phyloP scores from a whole-genome alignment of 2,888 invertebrate species.

The Salticus scenicus region DNA sequence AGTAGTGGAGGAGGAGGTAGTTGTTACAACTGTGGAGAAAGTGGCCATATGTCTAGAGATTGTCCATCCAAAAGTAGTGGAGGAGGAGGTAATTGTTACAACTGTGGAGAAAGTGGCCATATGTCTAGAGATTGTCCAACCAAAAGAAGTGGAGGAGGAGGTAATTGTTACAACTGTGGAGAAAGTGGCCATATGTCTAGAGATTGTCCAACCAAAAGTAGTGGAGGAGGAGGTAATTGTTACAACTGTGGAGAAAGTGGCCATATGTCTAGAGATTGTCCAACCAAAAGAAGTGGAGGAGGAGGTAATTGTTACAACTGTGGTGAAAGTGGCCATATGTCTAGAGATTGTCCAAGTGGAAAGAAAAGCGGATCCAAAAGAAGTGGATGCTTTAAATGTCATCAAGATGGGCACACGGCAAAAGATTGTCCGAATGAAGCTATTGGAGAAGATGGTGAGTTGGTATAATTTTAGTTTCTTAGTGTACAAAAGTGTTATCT shows the following conservation, averaged over 20 bases:
- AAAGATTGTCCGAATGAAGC: slow-evolving; percentile 64
- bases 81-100: slow-evolving; percentile 25
- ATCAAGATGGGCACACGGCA: slow-evolving; percentile 63
- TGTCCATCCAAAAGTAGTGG: too few relatives aligned
- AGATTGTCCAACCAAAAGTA: slow-evolving; percentile 53
- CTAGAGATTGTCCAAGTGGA: slow-evolving; percentile 66
- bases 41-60: too few relatives aligned
- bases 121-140: slow-evolving; percentile 64
- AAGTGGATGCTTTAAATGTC: slow-evolving; percentile 40
- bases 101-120: slow-evolving; percentile 65
- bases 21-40: too few relatives aligned
- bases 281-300: slow-evolving; percentile 14
- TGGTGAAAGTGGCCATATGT: slow-evolving; percentile 72
- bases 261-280: slow-evolving; percentile 71
- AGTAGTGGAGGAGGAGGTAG: slow-evolving; percentile 49
- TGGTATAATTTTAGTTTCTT: too few relatives aligned
- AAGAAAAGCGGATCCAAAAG: slow-evolving; percentile 19
- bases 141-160: slow-evolving; percentile 34
- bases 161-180: slow-evolving; percentile 71
- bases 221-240: slow-evolving; percentile 45
- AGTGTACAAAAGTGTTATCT: too few relatives aligned
- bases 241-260: slow-evolving; percentile 72
- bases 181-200: slow-evolving; percentile 72
- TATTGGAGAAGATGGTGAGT: slow-evolving; percentile 39
- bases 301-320: slow-evolving; percentile 70